Evolutionary conservation across 2,797 vertebrate species (phyloP), one percentile per base, ranked within the genome.

Genomic region (Melanotaenia pygmaea): DNA sequence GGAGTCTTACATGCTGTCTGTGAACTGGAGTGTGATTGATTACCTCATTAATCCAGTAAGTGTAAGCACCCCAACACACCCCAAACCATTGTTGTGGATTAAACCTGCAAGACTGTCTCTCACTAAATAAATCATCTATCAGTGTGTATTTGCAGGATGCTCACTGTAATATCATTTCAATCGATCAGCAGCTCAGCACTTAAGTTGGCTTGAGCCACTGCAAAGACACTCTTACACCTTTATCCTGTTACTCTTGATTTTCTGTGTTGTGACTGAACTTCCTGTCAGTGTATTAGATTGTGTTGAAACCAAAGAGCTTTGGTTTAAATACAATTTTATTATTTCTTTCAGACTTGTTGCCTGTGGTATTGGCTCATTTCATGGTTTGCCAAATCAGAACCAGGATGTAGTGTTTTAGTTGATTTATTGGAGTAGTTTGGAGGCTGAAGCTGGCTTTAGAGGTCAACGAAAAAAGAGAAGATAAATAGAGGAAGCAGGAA

Each of bases 41-140:
- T 68, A 78, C 78, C 80, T 91, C 78, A 88, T 92, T 89, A 90
- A 87, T 80, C 72, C 69, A 74, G 59, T 68, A 88, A 75, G 76
- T 64, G 9, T 64, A 63, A 79, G 73, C 76, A 67, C 53, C 54
- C 35, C 76, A 65, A 77, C 71, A 60, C 66, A 59, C 45, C 72
- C 67, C 40, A 22, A 64, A 76, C 80, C 79, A 40, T 80, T 83
- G 74, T 83, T 77, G 64, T 74, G 87, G 82, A 85, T 88, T 77
- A 82, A 87, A 80, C 64, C 76, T 69, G 69, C 67, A 61, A 79
- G 76, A 84, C 32, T 69, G 68, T 56, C 64, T 70, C 64, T 22
- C 40, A 74, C 77, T 74, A 76, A 74, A 88, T 90, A 85, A 91
- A 90, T 91, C 81, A 91, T 76, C 76, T 67, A 76, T 81, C 83